Evolutionary conservation across 2,888 invertebrate species (phyloP).

Genomic region (Ormyrus thymus): DNA sequence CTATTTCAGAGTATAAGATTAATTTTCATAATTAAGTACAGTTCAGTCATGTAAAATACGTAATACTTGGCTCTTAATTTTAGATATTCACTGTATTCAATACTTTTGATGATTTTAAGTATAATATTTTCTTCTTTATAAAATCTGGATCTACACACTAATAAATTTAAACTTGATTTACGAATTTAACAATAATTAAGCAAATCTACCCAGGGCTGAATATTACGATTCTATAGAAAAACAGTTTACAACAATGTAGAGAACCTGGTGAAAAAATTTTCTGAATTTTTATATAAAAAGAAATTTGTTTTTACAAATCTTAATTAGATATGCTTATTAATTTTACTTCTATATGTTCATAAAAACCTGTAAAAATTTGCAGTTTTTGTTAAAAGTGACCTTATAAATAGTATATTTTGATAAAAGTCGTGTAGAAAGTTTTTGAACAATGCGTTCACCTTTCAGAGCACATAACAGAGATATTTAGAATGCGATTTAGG

Average conservation of each 20-base stretch:
- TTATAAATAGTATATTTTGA: conserved; percentile 2
- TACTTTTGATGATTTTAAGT: conserved; percentile 25
- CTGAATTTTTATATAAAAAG: conserved; percentile 24
- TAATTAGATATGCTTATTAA: conserved; percentile 18
- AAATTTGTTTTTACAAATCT: conserved; percentile 18
- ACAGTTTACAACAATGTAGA: conserved; percentile 43
- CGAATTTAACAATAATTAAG: conserved; percentile 40
- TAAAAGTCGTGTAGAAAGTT: background rate
- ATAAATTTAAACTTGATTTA: conserved; percentile 41
- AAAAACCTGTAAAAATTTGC: conserved; percentile 46
- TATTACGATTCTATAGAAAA: conserved; percentile 28
- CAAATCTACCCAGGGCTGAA: conserved; percentile 43
- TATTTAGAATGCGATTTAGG: background rate
- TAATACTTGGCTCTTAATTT: conserved; percentile 43
- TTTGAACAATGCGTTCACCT: background rate
- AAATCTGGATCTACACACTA: conserved; percentile 41
- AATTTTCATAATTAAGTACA: conserved; percentile 50
- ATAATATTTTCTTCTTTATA: conserved; percentile 20
- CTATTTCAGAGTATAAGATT: conserved; percentile 36
- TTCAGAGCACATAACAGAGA: background rate
- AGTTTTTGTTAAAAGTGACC: conserved; percentile 17
- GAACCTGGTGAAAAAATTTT: conserved; percentile 47
- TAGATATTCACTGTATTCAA: conserved; percentile 21
- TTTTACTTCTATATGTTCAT: conserved; percentile 35
- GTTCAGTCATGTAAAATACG: conserved; percentile 40